Base-by-base conservation (phyloP, 1,140 invertebrate species). In the Dinoponera quadriceps region DNA sequence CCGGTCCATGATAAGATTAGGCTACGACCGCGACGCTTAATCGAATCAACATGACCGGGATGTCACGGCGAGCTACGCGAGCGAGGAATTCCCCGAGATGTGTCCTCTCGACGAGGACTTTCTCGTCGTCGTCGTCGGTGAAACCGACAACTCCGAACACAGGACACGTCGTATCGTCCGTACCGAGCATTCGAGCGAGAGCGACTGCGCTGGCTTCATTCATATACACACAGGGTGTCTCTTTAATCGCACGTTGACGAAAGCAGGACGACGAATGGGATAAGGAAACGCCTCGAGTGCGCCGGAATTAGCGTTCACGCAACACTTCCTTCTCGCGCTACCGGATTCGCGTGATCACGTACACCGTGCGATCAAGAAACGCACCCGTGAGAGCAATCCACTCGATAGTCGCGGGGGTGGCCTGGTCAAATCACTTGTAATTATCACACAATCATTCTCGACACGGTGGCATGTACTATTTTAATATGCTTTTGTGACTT, bases 371-470 rank as follows among this genome's bases (percentile, higher is more conserved):
- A 57, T 69, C 44, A 38, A 44, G n/a, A 14, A 29, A 65, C 51
- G 27, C n/a, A 44, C 7, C 13, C 14, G 27, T 54, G 54, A 82
- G 55, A 81, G 66, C 77, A 87, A 87, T 54, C 82, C 54, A 83
- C 38, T 66, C 27, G 65, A 84, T 88, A 75, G 73, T 88, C 68
- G 86, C 89, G 91, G 91, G 90, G 91, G 91, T 91, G 92, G 91
- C 83, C 91, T 92, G 90, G 89, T 94, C 93, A 92, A 93, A 92
- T 94, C 91, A 93, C 92, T 93, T 92, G 88, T 87, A 91, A 92
- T 92, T 93, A 94, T 94, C 93, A 93, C 92, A 93, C 92, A 85
- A 92, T 92, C 92, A 91, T 89, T 92, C 89, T 90, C 88, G 87
- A 90, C 91, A 90, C 89, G 89, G 91, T 94, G 92, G 91, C 91